Evolutionary conservation across 2,113 vertebrate genomes (phyloP).

Genomic region (Odocoileus virginianus): DNA sequence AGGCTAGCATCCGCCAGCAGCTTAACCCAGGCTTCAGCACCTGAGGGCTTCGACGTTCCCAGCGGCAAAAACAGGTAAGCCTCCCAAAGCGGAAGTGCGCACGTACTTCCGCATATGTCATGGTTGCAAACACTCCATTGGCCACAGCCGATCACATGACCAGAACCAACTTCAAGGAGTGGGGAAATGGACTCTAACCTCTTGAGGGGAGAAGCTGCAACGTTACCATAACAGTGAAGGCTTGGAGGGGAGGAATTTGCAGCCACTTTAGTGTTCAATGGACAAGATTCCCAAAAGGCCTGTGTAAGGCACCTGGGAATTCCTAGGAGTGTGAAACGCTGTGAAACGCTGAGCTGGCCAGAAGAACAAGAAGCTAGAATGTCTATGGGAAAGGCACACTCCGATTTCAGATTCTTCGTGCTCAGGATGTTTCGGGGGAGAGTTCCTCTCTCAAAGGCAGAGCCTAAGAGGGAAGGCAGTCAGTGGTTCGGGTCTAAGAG

Average conservation of each 20-base stretch:
- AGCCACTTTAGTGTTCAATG: background rate
- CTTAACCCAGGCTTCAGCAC: background rate
- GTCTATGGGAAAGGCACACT: background rate
- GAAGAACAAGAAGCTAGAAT: background rate
- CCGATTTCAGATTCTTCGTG: background rate
- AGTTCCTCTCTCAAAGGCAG: background rate
- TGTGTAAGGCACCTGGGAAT: background rate
- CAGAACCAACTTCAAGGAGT: background rate
- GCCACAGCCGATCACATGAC: background rate
- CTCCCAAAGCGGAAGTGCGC: background rate
- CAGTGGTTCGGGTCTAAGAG: background rate
- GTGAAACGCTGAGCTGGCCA: background rate
- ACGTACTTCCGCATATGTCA: fast-evolving
- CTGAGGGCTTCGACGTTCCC: fast-evolving
- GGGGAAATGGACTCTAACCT: background rate
- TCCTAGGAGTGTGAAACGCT: background rate
- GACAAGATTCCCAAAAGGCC: background rate
- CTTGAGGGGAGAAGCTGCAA: background rate
- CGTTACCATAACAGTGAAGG: background rate
- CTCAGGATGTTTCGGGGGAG: background rate
- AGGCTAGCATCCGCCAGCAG: background rate
- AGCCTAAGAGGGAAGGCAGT: background rate
- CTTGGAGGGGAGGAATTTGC: background rate
- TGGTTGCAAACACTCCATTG: background rate
- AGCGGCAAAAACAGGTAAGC: too few relatives aligned